A percentile compares a stretch with the other conserved stretches of the same genome.
These are phyloP conservation scores for Perca flavescens DNA, from an alignment of 2,113 vertebrate species.

Conservation along the genomic window DNA sequence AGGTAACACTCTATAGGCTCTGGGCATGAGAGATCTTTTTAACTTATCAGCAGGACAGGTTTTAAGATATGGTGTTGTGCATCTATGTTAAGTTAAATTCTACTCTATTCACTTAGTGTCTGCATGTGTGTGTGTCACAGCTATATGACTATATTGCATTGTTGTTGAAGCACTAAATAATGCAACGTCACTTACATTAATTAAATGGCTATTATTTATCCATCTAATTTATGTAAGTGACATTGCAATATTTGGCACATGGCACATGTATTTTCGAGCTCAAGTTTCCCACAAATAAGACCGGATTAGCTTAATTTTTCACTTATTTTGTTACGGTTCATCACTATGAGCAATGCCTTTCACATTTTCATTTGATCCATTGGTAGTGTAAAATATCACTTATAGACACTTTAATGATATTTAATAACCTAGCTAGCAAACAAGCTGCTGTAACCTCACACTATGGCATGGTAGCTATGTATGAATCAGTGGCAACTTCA, in stretches of 20 bases:
- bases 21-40: slow-evolving; percentile 32
- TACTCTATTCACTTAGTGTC: no score
- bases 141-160: neutral
- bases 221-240: no score
- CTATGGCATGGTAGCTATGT: neutral
- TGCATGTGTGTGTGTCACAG: neutral
- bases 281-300: neutral
- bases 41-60: neutral
- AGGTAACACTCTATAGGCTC: slow-evolving; percentile 53
- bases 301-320: neutral
- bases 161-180: neutral
- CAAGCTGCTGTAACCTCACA: neutral
- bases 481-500: no score
- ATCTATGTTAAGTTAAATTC: neutral
- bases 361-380: neutral
- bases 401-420: neutral
- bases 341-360: neutral
- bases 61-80: neutral
- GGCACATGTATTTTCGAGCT: neutral
- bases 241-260: neutral
- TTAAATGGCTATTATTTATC: neutral
- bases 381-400: neutral
- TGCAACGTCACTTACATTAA: neutral
- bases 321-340: neutral
- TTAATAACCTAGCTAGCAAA: neutral